Percentiles rank a stretch among this genome's conserved stretches.
phyloP scores from a whole-genome alignment of 2,888 invertebrate genomes.

The Oxystoma pomonae region DNA sequence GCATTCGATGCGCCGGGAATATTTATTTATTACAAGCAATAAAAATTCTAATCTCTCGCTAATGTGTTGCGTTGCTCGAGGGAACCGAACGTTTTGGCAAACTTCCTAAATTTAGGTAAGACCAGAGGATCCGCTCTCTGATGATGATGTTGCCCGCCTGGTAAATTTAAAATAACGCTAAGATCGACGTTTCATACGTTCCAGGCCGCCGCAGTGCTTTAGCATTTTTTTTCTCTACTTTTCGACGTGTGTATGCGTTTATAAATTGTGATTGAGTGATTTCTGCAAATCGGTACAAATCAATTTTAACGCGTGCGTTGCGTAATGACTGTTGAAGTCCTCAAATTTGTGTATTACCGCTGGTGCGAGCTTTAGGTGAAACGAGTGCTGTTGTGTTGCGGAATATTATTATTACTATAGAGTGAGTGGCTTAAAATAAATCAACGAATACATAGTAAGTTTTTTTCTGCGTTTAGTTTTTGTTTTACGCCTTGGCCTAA shows the following conservation, averaged over 20 bases:
- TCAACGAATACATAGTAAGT: constrained; percentile 21
- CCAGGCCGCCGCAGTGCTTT: not conserved
- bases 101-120: constrained; percentile 25
- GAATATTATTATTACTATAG: no score
- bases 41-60: constrained; percentile 12
- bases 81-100: constrained; percentile 22
- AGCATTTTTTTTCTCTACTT: not conserved
- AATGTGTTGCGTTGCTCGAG: constrained; percentile 20
- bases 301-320: constrained; percentile 10
- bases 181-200: not conserved
- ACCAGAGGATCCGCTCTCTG: not conserved
- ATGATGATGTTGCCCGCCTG: not conserved
- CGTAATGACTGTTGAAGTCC: no score
- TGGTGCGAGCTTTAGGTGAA: no score
- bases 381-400: no score
- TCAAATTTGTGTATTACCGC: constrained; percentile 8
- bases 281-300: constrained; percentile 7
- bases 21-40: constrained; percentile 11
- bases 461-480: not conserved
- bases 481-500: no score
- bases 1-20: not conserved
- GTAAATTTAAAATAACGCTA: not conserved
- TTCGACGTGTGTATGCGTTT: not conserved
- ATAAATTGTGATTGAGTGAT: constrained; percentile 1
- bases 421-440: constrained; percentile 8